Evolutionary conservation across 2,888 invertebrate species (phyloP).

Genomic region (Drosophila melanosoma): DNA sequence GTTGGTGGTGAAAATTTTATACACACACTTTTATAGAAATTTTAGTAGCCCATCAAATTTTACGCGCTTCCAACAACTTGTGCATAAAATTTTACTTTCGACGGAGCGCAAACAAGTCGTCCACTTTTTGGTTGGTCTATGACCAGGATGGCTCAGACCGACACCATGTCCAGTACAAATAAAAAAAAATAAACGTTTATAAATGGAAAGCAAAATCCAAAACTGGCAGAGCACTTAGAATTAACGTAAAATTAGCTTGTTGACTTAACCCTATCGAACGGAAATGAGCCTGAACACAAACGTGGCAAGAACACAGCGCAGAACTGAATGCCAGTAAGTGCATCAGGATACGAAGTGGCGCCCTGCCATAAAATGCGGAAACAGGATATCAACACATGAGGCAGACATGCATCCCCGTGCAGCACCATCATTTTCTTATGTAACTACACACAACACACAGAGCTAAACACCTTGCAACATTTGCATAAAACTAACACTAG

Average conservation of each 20-base stretch:
- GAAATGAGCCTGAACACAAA: slow-evolving; percentile 61
- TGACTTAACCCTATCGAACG: slow-evolving; percentile 64
- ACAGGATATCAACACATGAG: slow-evolving; percentile 60
- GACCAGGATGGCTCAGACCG: slow-evolving; percentile 25
- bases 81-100: slow-evolving; percentile 69
- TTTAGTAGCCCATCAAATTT: slow-evolving; percentile 76
- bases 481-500: slow-evolving; percentile 31
- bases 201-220: slow-evolving; percentile 11
- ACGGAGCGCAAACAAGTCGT: slow-evolving; percentile 2
- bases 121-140: slow-evolving; percentile 3
- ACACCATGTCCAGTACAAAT: slow-evolving; percentile 9
- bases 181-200: slow-evolving; percentile 20
- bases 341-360: not conserved
- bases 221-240: slow-evolving; percentile 45
- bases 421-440: slow-evolving; percentile 26
- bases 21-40: slow-evolving; percentile 71
- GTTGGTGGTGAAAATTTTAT: slow-evolving; percentile 51
- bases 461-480: slow-evolving; percentile 47
- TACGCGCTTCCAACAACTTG: slow-evolving; percentile 71
- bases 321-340: slow-evolving; percentile 14
- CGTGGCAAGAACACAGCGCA: slow-evolving; percentile 30
- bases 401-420: slow-evolving; percentile 10
- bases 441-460: slow-evolving; percentile 4
- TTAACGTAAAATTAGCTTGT: slow-evolving; percentile 63
- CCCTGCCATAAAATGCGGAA: slow-evolving; percentile 38